A percentile compares a stretch with the other conserved stretches of the same genome.
Evolutionary conservation across 2,888 invertebrate species (phyloP).

Genomic region (Epinotia bilunana): DNA sequence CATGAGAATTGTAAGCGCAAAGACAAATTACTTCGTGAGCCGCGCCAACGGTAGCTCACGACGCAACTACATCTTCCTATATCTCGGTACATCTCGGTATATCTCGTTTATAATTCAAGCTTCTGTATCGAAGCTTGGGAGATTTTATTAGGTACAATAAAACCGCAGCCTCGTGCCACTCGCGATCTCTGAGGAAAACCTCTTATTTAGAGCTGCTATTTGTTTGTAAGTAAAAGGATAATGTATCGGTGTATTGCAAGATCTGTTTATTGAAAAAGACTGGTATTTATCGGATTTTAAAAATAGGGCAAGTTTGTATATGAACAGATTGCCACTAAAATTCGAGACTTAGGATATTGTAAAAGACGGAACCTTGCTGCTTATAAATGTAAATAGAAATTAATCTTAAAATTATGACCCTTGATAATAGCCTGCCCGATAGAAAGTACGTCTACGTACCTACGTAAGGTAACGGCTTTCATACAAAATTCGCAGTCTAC

Average conservation of each 20-base stretch:
- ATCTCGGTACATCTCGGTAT: constrained; percentile 51
- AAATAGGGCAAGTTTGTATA: not conserved
- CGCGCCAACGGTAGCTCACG: constrained; percentile 48
- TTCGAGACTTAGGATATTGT: not conserved
- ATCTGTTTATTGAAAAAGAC: constrained; percentile 50
- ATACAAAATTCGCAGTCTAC: no score
- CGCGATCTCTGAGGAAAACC: constrained; percentile 57
- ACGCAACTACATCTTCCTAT: constrained; percentile 48
- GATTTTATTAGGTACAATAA: constrained; percentile 68
- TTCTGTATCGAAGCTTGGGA: constrained; percentile 52
- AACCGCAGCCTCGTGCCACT: constrained; percentile 58
- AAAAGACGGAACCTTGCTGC: not conserved
- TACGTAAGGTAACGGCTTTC: no score
- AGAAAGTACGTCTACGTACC: no score
- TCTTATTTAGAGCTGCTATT: constrained; percentile 64
- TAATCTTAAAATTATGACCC: no score
- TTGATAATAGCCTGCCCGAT: no score
- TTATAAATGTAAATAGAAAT: not conserved
- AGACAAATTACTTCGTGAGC: constrained; percentile 64
- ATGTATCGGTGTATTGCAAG: constrained; percentile 54
- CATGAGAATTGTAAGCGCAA: constrained; percentile 61
- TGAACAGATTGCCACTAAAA: not conserved
- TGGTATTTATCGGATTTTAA: constrained; percentile 1
- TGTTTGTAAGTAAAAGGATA: constrained; percentile 60
- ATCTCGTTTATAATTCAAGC: constrained; percentile 62